Percentiles rank a stretch among this genome's conserved stretches.
Conservation (phyloP, 2,113 vertebrate genomes). For the Anolis carolinensis region DNA sequence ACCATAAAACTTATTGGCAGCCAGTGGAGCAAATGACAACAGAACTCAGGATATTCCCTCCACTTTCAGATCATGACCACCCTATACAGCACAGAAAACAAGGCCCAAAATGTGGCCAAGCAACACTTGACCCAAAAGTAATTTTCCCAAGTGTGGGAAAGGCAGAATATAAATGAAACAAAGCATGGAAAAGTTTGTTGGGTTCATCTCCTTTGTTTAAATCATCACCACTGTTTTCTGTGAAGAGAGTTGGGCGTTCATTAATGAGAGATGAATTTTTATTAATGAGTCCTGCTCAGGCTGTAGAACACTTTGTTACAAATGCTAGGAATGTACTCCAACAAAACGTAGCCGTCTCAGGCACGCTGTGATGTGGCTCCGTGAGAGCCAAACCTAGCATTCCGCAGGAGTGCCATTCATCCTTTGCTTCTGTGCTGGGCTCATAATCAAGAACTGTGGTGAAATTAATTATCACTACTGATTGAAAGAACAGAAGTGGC, state of each 20-base stretch:
- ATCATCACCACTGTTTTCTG: constrained; percentile 22
- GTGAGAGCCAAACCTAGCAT: constrained; percentile 15
- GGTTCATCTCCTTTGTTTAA: neutral
- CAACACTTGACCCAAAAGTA: too few species aligned
- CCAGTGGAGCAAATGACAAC: too few species aligned
- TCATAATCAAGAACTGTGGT: constrained; percentile 36
- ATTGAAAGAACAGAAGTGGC: constrained; percentile 31
- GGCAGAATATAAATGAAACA: too few species aligned
- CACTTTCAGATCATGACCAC: too few species aligned
- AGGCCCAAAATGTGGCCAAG: too few species aligned
- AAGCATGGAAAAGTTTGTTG: too few species aligned
- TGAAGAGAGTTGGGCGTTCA: neutral
- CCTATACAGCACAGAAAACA: too few species aligned
- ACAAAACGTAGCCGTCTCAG: constrained; percentile 32
- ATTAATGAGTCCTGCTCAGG: constrained; percentile 9
- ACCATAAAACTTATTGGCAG: too few species aligned
- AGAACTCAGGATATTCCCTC: too few species aligned
- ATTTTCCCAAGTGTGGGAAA: too few species aligned
- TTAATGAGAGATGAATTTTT: neutral
- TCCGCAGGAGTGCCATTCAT: constrained; percentile 52
- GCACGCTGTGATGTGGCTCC: constrained; percentile 48
- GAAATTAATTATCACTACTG: constrained; percentile 44
- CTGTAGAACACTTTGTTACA: constrained; percentile 29
- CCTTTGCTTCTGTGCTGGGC: constrained; percentile 31
- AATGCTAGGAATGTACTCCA: constrained; percentile 44